phyloP scores from a whole-genome alignment of 1,140 invertebrate species.

The Frieseomelitta varia region DNA sequence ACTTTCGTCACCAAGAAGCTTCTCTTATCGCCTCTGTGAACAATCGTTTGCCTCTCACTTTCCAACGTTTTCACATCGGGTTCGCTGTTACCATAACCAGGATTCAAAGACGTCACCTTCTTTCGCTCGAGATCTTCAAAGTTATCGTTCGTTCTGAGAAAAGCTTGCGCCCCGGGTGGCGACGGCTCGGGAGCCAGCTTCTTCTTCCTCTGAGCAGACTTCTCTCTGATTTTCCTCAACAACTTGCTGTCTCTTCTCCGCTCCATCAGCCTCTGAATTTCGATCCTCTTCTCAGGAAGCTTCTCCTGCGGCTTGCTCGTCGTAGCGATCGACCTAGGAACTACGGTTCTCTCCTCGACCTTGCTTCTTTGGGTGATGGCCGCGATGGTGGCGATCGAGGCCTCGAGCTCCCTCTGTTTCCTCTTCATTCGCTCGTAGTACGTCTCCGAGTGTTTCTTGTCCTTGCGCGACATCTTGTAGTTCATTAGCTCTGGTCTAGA shows the following conservation, averaged over 20 bases:
- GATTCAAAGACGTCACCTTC: background rate
- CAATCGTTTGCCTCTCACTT: background rate
- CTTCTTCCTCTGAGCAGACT: constrained; percentile 51
- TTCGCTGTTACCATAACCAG: background rate
- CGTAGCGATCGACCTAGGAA: background rate
- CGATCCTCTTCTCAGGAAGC: background rate
- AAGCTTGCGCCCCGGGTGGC: background rate
- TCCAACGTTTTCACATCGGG: background rate
- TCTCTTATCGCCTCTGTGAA: background rate
- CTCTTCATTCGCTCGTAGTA: constrained; percentile 73
- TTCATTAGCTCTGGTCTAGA: constrained; percentile 68
- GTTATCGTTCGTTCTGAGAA: background rate
- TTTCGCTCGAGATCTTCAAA: background rate
- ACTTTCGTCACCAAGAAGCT: constrained; percentile 18
- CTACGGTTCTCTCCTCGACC: background rate
- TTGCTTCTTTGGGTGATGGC: background rate
- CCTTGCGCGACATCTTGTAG: constrained; percentile 77
- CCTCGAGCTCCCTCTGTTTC: constrained; percentile 56
- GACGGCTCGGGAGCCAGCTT: constrained; percentile 55
- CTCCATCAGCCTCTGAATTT: constrained; percentile 13
- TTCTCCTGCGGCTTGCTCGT: background rate
- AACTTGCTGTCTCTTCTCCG: constrained; percentile 43
- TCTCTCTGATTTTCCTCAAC: constrained; percentile 58
- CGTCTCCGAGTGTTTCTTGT: constrained; percentile 79
- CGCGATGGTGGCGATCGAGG: constrained; percentile 53